Evolutionary conservation across 2,113 vertebrate genomes (phyloP).

Genomic region (Laticauda laticaudata): DNA sequence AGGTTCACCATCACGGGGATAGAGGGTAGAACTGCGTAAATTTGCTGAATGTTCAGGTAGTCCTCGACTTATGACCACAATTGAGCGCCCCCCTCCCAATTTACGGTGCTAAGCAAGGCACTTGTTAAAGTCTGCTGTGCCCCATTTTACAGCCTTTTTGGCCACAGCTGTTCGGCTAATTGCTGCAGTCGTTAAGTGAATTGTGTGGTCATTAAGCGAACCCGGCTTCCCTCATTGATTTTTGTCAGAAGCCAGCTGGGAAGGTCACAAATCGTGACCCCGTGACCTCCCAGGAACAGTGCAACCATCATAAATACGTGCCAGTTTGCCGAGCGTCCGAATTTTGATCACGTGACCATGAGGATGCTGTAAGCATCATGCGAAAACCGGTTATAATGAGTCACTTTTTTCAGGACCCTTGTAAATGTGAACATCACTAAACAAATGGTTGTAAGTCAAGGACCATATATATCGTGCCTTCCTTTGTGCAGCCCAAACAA

Average conservation of each 20-base stretch:
- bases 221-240: neutral
- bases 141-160: neutral
- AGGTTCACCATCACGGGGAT: no score
- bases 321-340: neutral
- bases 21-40: neutral
- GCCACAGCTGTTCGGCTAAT: neutral
- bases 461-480: neutral
- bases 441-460: no score
- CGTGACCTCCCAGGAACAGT: neutral
- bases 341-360: neutral
- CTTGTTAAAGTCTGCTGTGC: neutral
- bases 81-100: neutral
- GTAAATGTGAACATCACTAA: no score
- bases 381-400: neutral
- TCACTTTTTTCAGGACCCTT: neutral
- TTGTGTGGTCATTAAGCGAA: neutral
- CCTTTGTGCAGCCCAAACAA: neutral
- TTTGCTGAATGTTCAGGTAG: neutral
- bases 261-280: neutral
- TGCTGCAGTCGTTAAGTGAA: neutral
- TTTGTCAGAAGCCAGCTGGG: neutral
- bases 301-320: neutral
- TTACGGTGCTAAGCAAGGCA: neutral
- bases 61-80: neutral
- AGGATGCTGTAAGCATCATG: neutral